Percentiles rank a stretch among this genome's conserved stretches.
Evolutionary conservation across 2,113 vertebrate genomes (phyloP).

Genomic region (Ranitomeya variabilis): DNA sequence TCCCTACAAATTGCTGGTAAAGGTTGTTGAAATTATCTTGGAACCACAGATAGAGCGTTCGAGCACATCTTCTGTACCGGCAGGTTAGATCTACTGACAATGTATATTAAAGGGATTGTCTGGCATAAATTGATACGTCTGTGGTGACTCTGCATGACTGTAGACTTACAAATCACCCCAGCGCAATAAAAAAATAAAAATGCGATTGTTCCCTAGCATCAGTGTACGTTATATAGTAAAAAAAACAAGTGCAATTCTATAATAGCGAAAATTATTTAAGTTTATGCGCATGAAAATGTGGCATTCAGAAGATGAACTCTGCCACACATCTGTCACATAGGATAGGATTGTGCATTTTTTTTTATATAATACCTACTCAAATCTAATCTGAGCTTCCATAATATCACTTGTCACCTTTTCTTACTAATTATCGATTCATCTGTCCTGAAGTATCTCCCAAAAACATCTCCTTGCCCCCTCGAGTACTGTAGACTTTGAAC

Average conservation of each 20-base stretch:
- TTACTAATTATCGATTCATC: constrained; percentile 1
- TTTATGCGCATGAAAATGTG: neutral
- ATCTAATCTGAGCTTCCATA: neutral
- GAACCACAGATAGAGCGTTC: no score
- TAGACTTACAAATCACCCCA: no score
- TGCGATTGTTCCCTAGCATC: neutral
- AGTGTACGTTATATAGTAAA: neutral
- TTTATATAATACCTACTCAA: neutral
- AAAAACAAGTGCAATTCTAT: neutral
- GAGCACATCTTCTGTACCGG: no score
- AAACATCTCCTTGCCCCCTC: constrained; percentile 1
- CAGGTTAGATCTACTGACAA: no score
- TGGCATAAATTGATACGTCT: no score
- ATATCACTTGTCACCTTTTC: neutral
- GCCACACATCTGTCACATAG: neutral
- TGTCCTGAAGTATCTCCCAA: neutral
- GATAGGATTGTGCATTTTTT: neutral
- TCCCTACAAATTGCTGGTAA: no score
- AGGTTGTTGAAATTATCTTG: no score
- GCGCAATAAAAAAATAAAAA: neutral
- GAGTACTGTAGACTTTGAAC: neutral
- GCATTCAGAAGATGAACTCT: neutral
- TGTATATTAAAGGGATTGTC: no score
- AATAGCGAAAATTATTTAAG: neutral
- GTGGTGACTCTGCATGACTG: no score